phyloP scores from a whole-genome alignment of 2,797 vertebrate genomes.

The Acipenser oxyrinchus region DNA sequence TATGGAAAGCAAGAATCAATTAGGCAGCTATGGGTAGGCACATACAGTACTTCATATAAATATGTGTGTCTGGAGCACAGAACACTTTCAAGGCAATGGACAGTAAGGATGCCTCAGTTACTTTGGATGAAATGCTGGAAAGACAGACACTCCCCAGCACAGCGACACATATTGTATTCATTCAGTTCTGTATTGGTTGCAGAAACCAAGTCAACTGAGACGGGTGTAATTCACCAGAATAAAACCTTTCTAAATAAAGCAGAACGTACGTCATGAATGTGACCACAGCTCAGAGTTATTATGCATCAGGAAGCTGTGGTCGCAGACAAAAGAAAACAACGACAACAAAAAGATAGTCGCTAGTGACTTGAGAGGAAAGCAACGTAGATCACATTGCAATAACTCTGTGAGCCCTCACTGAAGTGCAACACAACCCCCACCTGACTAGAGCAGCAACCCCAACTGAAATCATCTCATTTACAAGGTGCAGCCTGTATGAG shows the following conservation, averaged over 20 bases:
- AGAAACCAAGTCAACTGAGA: background rate
- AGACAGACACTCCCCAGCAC: background rate
- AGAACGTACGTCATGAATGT: background rate
- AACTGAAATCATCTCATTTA: too few relatives aligned
- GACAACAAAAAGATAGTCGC: background rate
- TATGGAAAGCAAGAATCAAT: too few relatives aligned
- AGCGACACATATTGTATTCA: background rate
- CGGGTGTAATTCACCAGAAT: background rate
- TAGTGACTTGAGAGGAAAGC: background rate
- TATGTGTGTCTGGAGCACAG: too few relatives aligned
- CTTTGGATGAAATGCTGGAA: background rate
- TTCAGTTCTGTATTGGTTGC: background rate
- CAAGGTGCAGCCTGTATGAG: too few relatives aligned
- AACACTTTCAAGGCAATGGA: too few relatives aligned
- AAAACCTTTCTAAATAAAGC: slow-evolving; percentile 1
- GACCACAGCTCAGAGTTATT: background rate
- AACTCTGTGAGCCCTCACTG: too few relatives aligned
- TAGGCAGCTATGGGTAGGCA: too few relatives aligned
- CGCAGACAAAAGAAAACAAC: background rate
- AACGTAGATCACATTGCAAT: background rate
- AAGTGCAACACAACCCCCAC: too few relatives aligned
- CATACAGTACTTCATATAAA: too few relatives aligned
- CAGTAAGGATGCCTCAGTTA: too few relatives aligned
- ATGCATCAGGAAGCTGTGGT: slow-evolving; percentile 2
- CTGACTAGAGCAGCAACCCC: too few relatives aligned